Conservation (phyloP, 2,113 vertebrate genomes). For the Alligator mississippiensis region DNA sequence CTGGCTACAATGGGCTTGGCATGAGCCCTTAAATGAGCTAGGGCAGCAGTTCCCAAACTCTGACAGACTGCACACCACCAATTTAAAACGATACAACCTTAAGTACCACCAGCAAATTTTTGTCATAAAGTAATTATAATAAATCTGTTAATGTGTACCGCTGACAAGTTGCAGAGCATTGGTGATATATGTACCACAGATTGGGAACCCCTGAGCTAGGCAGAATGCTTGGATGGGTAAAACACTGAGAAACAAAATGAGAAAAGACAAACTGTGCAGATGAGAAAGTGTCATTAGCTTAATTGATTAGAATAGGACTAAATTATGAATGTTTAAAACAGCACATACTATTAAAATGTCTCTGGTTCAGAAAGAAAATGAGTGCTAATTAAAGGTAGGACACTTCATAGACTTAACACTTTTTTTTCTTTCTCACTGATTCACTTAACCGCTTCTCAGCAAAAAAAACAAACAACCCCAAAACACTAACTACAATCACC, state of each 20-base stretch:
- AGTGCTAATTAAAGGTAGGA: background rate
- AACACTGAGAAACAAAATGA: constrained; percentile 36
- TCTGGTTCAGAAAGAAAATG: background rate
- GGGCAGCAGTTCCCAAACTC: background rate
- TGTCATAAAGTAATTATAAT: too few relatives aligned
- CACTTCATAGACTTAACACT: background rate
- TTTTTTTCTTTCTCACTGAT: background rate
- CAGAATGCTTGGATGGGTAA: constrained; percentile 60
- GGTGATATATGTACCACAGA: background rate
- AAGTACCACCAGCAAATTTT: too few relatives aligned
- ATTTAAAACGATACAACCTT: too few relatives aligned
- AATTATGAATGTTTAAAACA: background rate
- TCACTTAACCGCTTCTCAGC: background rate
- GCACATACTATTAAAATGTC: background rate
- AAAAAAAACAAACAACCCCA: background rate
- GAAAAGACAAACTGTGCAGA: constrained; percentile 32
- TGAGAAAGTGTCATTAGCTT: background rate
- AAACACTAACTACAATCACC: background rate
- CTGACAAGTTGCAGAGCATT: too few relatives aligned
- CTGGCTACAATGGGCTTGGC: constrained; percentile 53
- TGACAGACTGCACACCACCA: too few relatives aligned
- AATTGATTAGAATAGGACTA: background rate
- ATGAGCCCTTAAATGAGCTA: constrained; percentile 31
- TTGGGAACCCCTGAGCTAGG: constrained; percentile 43
- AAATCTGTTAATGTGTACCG: too few relatives aligned